Percentiles rank a stretch among this genome's conserved stretches.
Evolutionary conservation across 1,140 invertebrate genomes (phyloP).

Genomic region (Lasaia peninsularis): DNA sequence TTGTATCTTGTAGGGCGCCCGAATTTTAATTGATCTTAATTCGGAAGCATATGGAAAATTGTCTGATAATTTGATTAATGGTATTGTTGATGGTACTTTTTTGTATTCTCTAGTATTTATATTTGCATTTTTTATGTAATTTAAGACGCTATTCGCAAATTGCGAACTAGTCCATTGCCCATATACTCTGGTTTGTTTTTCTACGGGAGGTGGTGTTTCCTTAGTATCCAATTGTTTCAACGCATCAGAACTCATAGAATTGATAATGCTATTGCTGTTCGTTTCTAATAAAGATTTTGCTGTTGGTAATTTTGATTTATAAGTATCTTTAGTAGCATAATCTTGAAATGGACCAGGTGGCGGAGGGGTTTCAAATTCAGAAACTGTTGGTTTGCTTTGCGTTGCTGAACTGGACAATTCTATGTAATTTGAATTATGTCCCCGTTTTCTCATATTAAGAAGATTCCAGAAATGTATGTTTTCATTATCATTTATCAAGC

Average conservation of each 20-base stretch:
- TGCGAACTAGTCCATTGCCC: slow-evolving; percentile 58
- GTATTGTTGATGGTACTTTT: slow-evolving; percentile 46
- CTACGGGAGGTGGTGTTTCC: slow-evolving; percentile 39
- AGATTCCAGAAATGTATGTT: slow-evolving; percentile 43
- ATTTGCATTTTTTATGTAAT: slow-evolving; percentile 57
- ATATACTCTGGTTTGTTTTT: slow-evolving; percentile 44
- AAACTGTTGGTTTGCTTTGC: slow-evolving; percentile 29
- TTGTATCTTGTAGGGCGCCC: slow-evolving; percentile 40
- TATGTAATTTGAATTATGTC: slow-evolving; percentile 14
- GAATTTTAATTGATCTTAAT: slow-evolving; percentile 43
- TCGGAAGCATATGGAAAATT: slow-evolving; percentile 57
- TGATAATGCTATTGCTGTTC: slow-evolving; percentile 17
- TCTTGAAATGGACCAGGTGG: slow-evolving; percentile 24
- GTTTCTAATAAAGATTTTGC: slow-evolving; percentile 29
- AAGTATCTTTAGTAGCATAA: slow-evolving; percentile 18
- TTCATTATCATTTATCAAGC: slow-evolving; percentile 27
- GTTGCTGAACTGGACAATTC: slow-evolving; percentile 23
- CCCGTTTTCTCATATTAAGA: slow-evolving; percentile 29
- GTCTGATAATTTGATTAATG: slow-evolving; percentile 50
- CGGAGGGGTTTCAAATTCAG: slow-evolving; percentile 53
- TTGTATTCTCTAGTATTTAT: slow-evolving; percentile 40
- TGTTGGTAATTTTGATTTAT: slow-evolving; percentile 16
- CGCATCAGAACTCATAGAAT: neutral
- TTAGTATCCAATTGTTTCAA: slow-evolving; percentile 33
- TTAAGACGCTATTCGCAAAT: slow-evolving; percentile 56